These are phyloP conservation scores for Apotomis turbidana DNA, from an alignment of 2,888 invertebrate genomes.

Conservation along the genomic window DNA sequence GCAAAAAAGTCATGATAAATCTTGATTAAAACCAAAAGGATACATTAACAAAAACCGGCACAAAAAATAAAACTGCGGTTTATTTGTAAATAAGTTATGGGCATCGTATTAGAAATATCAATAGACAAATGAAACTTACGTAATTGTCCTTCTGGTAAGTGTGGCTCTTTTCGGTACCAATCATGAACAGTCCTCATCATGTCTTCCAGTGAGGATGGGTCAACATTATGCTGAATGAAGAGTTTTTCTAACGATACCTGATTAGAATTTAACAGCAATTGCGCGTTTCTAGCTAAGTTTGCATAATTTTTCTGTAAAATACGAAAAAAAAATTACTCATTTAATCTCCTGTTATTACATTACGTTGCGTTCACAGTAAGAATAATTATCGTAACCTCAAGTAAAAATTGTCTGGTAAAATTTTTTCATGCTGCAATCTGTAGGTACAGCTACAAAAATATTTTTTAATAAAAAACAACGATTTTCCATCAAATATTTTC, in stretches of 20 bases:
- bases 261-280: conserved; percentile 34
- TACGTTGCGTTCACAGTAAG: too few species aligned
- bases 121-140: conserved; percentile 32
- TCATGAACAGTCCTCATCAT: conserved; percentile 37
- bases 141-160: conserved; percentile 39
- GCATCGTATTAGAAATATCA: neutral
- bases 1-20: too few species aligned
- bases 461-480: too few species aligned
- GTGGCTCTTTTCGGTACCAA: conserved; percentile 39
- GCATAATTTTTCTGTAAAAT: conserved; percentile 20
- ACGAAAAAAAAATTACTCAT: too few species aligned
- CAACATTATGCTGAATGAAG: conserved; percentile 18
- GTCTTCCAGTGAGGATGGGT: conserved; percentile 20
- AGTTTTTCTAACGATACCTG: conserved; percentile 25
- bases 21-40: too few species aligned
- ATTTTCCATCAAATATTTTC: too few species aligned
- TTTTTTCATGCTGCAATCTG: too few species aligned
- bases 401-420: too few species aligned
- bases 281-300: conserved; percentile 8
- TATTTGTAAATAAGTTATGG: neutral
- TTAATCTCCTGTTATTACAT: too few species aligned
- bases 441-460: too few species aligned
- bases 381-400: too few species aligned
- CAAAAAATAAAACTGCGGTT: neutral
- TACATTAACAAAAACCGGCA: too few species aligned